These are phyloP conservation scores for Gibbula magus DNA, from an alignment of 2,888 invertebrate genomes.

Conservation along the genomic window DNA sequence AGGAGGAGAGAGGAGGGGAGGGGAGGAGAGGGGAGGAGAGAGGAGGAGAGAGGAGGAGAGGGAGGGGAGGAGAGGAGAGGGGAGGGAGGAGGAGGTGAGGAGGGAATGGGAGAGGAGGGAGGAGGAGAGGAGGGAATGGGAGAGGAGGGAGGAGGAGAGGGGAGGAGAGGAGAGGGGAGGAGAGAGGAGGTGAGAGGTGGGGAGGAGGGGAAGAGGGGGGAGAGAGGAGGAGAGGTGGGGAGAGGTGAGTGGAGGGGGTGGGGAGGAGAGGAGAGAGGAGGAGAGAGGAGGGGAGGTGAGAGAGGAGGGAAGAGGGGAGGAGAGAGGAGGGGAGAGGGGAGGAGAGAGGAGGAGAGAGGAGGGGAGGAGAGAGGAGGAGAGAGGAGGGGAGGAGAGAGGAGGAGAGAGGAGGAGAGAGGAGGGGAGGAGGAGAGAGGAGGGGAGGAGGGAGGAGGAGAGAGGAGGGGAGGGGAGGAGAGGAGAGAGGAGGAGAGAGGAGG, in stretches of 20 bases:
- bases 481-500: neutral
- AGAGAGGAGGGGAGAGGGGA: neutral
- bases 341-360: neutral
- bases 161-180: neutral
- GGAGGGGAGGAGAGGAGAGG: neutral
- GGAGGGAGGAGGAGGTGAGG: neutral
- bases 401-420: neutral
- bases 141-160: neutral
- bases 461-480: neutral
- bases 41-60: neutral
- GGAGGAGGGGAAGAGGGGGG: neutral
- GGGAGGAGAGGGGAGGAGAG: neutral
- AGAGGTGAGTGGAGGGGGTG: neutral
- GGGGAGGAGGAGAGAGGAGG: neutral
- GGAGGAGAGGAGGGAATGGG: neutral
- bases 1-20: neutral
- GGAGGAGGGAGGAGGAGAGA: neutral
- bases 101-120: neutral
- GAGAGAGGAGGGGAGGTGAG: neutral
- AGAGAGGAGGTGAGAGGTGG: neutral
- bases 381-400: neutral
- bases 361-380: neutral
- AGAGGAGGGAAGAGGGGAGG: neutral
- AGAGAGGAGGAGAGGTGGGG: neutral
- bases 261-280: neutral